Conservation (phyloP, 1,140 invertebrate genomes). For the Drosophila paulistorum region DNA sequence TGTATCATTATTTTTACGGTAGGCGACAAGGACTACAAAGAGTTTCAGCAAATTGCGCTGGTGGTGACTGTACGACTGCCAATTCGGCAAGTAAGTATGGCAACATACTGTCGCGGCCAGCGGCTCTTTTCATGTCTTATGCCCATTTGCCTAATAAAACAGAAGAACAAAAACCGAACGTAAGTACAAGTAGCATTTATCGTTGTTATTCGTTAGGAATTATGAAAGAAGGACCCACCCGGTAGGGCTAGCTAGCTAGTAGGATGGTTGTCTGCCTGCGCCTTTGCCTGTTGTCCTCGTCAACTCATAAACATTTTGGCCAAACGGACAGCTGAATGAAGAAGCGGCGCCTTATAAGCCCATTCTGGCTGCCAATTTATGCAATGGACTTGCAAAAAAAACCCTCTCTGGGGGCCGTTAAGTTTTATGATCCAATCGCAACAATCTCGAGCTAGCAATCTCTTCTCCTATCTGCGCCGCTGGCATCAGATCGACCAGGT, state of each 20-base stretch:
- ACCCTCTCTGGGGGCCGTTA: constrained; percentile 55
- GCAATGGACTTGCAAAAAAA: constrained; percentile 55
- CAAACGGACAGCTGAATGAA: constrained; percentile 70
- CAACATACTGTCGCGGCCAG: constrained; percentile 83
- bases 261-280: not conserved
- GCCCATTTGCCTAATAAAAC: constrained; percentile 27
- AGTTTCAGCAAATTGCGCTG: constrained; percentile 88
- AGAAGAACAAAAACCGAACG: constrained; percentile 24
- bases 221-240: constrained; percentile 62
- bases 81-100: constrained; percentile 75
- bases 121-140: constrained; percentile 55
- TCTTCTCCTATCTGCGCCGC: constrained; percentile 67
- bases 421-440: constrained; percentile 77
- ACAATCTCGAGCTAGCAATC: constrained; percentile 61
- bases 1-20: constrained; percentile 91
- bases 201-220: constrained; percentile 51
- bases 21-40: constrained; percentile 88
- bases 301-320: constrained; percentile 76
- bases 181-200: constrained; percentile 42
- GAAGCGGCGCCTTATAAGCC: constrained; percentile 73
- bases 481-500: constrained; percentile 54
- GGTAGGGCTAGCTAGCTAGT: constrained; percentile 45
- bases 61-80: constrained; percentile 86
- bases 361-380: constrained; percentile 64
- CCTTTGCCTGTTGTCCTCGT: constrained; percentile 55